Evolutionary conservation across 2,797 vertebrate species (phyloP), one percentile per base, ranked within the genome.

Genomic region (Anisognathus igniventris): DNA sequence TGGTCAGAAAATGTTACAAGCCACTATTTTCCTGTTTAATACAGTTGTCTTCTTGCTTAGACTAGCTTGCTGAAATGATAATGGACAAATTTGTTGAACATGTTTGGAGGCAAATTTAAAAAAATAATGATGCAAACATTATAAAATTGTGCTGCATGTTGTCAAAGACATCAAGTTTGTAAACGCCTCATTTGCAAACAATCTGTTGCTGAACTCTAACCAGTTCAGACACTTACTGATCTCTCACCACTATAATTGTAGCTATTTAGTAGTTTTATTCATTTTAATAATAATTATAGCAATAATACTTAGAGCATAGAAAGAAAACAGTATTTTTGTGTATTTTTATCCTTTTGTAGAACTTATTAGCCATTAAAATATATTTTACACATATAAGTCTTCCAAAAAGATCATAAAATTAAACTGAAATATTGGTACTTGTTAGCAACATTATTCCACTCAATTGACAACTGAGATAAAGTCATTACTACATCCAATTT

Each of bases 201-300:
- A 97, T 92, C 95, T 96, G 91, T 61, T 93, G 90, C 94, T 80
- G 91, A 97, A 86, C 62, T 89, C 66, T 27, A 71, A 92, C 40
- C 87, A 93, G 92, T 93, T 92, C 84, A 95, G 91, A 95, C 58
- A 72, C 83, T 58, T 82, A 65, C 76, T 92, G 84, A 95, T 91
- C 73, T 93, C 93, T 91, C 86, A 94, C 75, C 44, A 39, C 67
- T 87, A 44, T 16, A 87, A 83, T 12, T 92, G 94, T 6, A 89
- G 56, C 75, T 96, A 90, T 96, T 95, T 94, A 97, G 77, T 50
- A 50, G 31, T 91, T 88, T 35, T 82, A 94, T 95, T 92, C 60
- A 87, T 96, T 94, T 95, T 85, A 91, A 61, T 85, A n/a, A 66
- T 28, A 85, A 75, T 4, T 1, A 61, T 6, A 39, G 27, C 22